phyloP scores from a whole-genome alignment of 1,140 invertebrate species.

The Euwallacea fornicatus region DNA sequence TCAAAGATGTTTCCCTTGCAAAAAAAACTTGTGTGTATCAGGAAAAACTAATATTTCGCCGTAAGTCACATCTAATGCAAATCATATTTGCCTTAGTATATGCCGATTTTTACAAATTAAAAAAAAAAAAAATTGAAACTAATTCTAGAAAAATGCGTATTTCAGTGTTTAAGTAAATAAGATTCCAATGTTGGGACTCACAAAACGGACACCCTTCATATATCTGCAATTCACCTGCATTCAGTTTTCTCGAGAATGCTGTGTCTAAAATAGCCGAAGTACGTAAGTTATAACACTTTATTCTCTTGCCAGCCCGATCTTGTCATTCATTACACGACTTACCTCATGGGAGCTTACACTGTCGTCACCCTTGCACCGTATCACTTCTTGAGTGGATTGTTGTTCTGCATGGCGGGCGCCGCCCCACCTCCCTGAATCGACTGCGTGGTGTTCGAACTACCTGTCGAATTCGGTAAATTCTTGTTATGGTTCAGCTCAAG shows the following conservation, averaged over 20 bases:
- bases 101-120: too few species aligned
- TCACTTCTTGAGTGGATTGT: slow-evolving; percentile 54
- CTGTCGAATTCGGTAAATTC: slow-evolving; percentile 40
- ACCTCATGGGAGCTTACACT: slow-evolving; percentile 8
- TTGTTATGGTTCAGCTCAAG: slow-evolving; percentile 68
- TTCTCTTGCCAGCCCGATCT: not conserved
- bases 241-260: not conserved
- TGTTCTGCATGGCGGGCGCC: slow-evolving; percentile 40
- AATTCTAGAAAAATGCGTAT: too few species aligned
- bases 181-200: too few species aligned
- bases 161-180: too few species aligned
- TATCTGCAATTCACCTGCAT: not conserved
- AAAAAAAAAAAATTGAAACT: too few species aligned
- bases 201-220: not conserved
- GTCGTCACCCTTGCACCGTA: slow-evolving; percentile 40
- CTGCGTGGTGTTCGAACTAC: slow-evolving; percentile 21
- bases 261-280: not conserved
- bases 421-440: slow-evolving; percentile 15
- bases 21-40: too few species aligned
- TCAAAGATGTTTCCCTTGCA: too few species aligned
- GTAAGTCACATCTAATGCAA: too few species aligned
- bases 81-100: too few species aligned
- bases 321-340: not conserved
- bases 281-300: not conserved
- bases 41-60: too few species aligned